Evolutionary conservation across 2,113 vertebrate genomes (phyloP).

Genomic region (Chionodraco myersi): DNA sequence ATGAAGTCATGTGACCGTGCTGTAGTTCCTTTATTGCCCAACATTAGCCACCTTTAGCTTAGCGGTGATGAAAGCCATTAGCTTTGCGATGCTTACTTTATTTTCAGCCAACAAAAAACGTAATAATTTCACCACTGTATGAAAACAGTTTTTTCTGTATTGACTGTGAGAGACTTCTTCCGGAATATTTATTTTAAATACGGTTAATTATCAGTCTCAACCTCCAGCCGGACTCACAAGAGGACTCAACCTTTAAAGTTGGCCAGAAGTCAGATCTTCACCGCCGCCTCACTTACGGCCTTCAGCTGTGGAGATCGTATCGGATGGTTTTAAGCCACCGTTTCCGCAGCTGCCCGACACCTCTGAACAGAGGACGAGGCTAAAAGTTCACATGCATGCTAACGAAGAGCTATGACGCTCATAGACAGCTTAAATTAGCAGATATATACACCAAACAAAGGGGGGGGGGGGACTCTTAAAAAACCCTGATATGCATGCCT

Average conservation of each 20-base stretch:
- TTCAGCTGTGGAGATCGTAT: not conserved
- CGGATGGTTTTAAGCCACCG: not conserved
- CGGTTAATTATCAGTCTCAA: not conserved
- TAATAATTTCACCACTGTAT: too few relatives aligned
- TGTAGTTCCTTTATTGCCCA: too few relatives aligned
- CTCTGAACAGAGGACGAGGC: not conserved
- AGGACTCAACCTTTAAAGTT: not conserved
- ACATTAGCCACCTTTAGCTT: too few relatives aligned
- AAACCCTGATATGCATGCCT: too few relatives aligned
- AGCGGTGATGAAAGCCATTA: too few relatives aligned
- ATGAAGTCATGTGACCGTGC: too few relatives aligned
- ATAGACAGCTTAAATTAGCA: not conserved
- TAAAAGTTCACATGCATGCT: not conserved
- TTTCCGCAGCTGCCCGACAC: slow-evolving; percentile 19
- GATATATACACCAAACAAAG: not conserved
- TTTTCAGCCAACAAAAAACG: too few relatives aligned
- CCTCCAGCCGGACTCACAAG: not conserved
- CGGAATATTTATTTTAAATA: too few relatives aligned
- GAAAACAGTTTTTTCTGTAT: too few relatives aligned
- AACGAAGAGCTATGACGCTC: not conserved
- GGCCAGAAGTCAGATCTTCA: not conserved
- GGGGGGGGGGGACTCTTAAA: not conserved
- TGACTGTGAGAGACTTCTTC: too few relatives aligned
- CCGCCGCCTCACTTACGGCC: not conserved
- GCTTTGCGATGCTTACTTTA: too few relatives aligned